Percentiles rank a stretch among this genome's conserved stretches.
Conservation (phyloP, 1,140 invertebrate species). For the Drosophila repleta region DNA sequence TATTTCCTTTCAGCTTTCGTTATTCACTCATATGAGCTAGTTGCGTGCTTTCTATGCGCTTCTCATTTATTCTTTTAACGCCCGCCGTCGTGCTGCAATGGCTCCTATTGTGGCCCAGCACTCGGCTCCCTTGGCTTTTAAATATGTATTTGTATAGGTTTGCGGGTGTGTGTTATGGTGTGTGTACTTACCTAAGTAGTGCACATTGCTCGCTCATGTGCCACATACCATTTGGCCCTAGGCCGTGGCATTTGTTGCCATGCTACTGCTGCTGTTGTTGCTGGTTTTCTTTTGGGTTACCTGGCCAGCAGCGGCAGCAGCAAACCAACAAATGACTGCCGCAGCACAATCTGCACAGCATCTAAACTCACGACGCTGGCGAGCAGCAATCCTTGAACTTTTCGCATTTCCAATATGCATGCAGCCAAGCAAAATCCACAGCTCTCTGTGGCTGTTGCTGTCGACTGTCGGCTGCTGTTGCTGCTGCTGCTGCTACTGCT, state of each 20-base stretch:
- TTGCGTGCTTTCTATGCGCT: slow-evolving; percentile 19
- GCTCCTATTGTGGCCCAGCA: slow-evolving; percentile 4
- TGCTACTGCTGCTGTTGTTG: slow-evolving; percentile 7
- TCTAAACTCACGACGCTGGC: slow-evolving; percentile 64
- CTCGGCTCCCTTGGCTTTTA: slow-evolving; percentile 7
- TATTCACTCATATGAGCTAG: not conserved
- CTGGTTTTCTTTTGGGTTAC: slow-evolving; percentile 60
- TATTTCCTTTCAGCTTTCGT: not conserved
- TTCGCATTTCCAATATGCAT: slow-evolving; percentile 76
- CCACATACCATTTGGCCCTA: slow-evolving; percentile 44
- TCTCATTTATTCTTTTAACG: slow-evolving; percentile 5
- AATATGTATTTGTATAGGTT: no score
- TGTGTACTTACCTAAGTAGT: slow-evolving; percentile 22
- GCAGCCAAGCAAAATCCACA: slow-evolving; percentile 45
- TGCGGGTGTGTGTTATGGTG: not conserved
- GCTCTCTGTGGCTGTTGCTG: slow-evolving; percentile 3
- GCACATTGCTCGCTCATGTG: slow-evolving; percentile 40
- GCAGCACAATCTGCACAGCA: slow-evolving; percentile 56
- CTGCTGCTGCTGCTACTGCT: slow-evolving; percentile 4
- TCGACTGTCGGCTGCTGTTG: not conserved
- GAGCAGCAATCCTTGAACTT: slow-evolving; percentile 74
- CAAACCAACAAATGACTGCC: slow-evolving; percentile 44
- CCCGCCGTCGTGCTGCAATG: not conserved
- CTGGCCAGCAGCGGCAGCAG: slow-evolving; percentile 46
- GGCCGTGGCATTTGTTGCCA: slow-evolving; percentile 44